phyloP scores from a whole-genome alignment of 2,888 invertebrate genomes.

The Drosophila siamana region DNA sequence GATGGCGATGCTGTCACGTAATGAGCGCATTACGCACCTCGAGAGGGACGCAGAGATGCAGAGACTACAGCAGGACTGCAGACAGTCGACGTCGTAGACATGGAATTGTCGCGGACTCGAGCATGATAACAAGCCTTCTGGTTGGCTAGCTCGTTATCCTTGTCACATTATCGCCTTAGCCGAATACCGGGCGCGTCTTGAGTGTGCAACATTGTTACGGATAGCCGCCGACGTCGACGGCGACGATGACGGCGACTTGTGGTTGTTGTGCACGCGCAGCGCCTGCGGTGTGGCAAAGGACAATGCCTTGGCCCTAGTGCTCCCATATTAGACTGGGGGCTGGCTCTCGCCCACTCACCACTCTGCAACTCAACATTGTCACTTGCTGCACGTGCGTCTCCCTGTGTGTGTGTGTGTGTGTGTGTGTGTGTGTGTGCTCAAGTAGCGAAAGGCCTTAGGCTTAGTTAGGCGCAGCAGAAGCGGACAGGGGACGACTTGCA shows the following conservation, averaged over 20 bases:
- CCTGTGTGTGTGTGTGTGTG: slow-evolving; percentile 1
- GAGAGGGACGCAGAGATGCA: slow-evolving; percentile 9
- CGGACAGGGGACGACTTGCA: slow-evolving; percentile 10
- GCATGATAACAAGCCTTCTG: slow-evolving; percentile 63
- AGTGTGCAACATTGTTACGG: slow-evolving; percentile 77
- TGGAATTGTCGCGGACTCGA: slow-evolving; percentile 32
- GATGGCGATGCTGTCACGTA: slow-evolving; percentile 71
- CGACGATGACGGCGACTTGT: too few species aligned
- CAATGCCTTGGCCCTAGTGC: slow-evolving; percentile 45
- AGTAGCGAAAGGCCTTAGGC: slow-evolving; percentile 78
- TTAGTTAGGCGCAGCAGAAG: slow-evolving; percentile 37
- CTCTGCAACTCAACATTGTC: slow-evolving; percentile 23
- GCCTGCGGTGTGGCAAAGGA: slow-evolving; percentile 68
- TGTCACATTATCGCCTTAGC: slow-evolving; percentile 81
- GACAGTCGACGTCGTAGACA: slow-evolving; percentile 1
- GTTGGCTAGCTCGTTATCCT: slow-evolving; percentile 72
- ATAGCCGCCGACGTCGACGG: slow-evolving; percentile 52
- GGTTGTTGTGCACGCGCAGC: slow-evolving; percentile 73
- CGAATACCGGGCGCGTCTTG: slow-evolving; percentile 72
- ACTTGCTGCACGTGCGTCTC: neutral
- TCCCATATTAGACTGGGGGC: neutral
- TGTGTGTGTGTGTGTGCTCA: slow-evolving; percentile 64
- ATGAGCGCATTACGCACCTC: slow-evolving; percentile 77
- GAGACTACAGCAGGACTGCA: slow-evolving; percentile 7
- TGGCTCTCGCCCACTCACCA: neutral